Evolutionary conservation across 2,888 invertebrate species (phyloP), one percentile per base, ranked within the genome.

Genomic region (Morpho deidamia): DNA sequence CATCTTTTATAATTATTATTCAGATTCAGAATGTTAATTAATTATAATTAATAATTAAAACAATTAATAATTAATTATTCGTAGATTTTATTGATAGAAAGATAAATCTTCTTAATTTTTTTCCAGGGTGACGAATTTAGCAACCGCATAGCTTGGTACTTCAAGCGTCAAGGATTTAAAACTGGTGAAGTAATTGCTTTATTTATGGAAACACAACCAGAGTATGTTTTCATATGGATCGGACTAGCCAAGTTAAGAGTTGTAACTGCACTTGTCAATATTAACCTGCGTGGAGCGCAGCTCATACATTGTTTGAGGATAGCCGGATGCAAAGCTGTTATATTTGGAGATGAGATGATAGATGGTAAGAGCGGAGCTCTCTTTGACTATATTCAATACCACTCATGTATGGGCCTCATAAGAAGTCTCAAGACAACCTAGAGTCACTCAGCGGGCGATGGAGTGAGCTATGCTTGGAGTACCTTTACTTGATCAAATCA

Each of bases 151-250:
- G 91, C 91, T 0, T 81, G 90, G 64, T 92, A 91, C 69, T 92
- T 92, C 65, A 90, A 90, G 53, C 73, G 84, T 0, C 86, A 87
- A 59, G 91, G 91, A 0, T 83, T 86, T 62, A 80, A 87, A 51
- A 82, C 92, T 49, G 97, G 96, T 0, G 97, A 99, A 72, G 94
- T 95, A 0, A 93, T 99, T 8, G 96, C 97, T 0, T 79, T 99
- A 10, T 91, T 97, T 61, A 94, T 98, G 95, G 98, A 98, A 74
- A 96, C 95, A 35, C 91, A 95, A 23, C 95, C 96, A 0, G 96
- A 98, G 76, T 98, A 95, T 74, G 92, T 96, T 0, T 95, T 94
- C 65, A 89, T 95, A 1, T 99, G 98, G 98, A 85, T 99, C 5
- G 99, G 98, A 0, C 83, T 99, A 43, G 94, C 97, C 7, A 97